Base-by-base conservation (phyloP, 1,140 invertebrate species). In the Anastrepha obliqua region DNA sequence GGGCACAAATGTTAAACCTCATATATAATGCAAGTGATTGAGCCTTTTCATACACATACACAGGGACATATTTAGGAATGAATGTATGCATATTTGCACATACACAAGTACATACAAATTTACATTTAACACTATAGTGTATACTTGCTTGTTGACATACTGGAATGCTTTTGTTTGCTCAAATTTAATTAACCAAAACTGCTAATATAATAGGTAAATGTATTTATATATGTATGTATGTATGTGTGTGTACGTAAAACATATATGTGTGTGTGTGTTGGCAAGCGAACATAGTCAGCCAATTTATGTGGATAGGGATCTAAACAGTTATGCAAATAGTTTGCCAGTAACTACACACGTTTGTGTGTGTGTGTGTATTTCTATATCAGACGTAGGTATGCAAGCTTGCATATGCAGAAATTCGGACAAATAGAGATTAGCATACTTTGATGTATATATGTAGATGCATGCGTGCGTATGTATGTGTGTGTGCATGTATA, bases 121-220 rank as follows among this genome's bases (percentile, higher is more conserved):
- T 67, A 13, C 39, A 74, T 74, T 44, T 74, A 15, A 17, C 67
- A 74, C 67, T 74, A 29, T 29, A 29, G 29, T 29, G 29, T 29
- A 29, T 29, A 13, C 42, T 70, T 15, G 65, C 65, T 44, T 74
- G 67, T n/a, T 47, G 42, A 74, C 67, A 39, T 39, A 15, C 67
- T 74, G 67, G 29, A 74, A 44, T 74, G 67, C 67, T 44, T 47
- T 74, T 74, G 42, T 74, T 74, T 74, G 67, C 42, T 39, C 67
- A 74, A 74, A 74, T 74, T 74, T 74, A 74, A 74, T 74, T 74
- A 74, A 74, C 67, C 67, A n/a, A 74, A 74, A 44, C 67, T 74
- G 67, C 42, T 74, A 74, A 74, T 74, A 74, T 74, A 74, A 74
- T 74, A 6, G 67, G 11, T 42, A 74, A 74, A 55, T 8, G 51